Evolutionary conservation across 1,140 invertebrate genomes (phyloP), one percentile per base, ranked within the genome.

Genomic region (Bombus soroeensis): DNA sequence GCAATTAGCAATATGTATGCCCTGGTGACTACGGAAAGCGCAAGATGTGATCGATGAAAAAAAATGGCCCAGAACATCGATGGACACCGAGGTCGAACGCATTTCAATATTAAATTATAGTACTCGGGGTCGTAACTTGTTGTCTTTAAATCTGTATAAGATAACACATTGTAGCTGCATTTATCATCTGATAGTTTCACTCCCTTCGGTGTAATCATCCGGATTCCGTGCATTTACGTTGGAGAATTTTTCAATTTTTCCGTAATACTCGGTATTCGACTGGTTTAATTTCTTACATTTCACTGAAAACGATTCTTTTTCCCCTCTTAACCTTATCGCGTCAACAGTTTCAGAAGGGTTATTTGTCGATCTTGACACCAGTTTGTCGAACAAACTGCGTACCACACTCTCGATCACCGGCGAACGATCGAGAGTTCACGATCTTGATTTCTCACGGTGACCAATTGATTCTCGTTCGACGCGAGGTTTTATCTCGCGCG

Each of bases 401-500:
- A 73, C 32, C 66, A 37, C 57, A 78, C 64, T 88, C 32, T 53
- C 70, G 66, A 88, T 74, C 83, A 25, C 57, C 39, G 73, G 18
- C 82, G 43, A 78, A 77, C 78, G 77, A 88, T 87, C 62, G 13
- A 73, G 83, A 62, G 59, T 88, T 82, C 47, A 39, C 78, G 62
- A 86, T 89, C 83, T 88, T 88, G 79, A 88, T 89, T 83, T 89
- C 70, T 86, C 83, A 73, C 70, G 57, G 70, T 83, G 62, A 75
- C 84, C 85, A 89, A 89, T 89, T 87, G 88, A 90, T 90, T 87
- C 70, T 81, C 76, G 81, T 70, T 72, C 72, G 66, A 89, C 71
- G 62, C n/a, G 13, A 25, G 37, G 32, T 70, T 78, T 89, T 89
- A 89, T 89, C 80, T 81, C 41, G 47, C 39, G 12, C 78, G 79